Percentiles rank a stretch among this genome's conserved stretches.
phyloP scores from a whole-genome alignment of 2,888 invertebrate species.

The Drosophila rubida region DNA sequence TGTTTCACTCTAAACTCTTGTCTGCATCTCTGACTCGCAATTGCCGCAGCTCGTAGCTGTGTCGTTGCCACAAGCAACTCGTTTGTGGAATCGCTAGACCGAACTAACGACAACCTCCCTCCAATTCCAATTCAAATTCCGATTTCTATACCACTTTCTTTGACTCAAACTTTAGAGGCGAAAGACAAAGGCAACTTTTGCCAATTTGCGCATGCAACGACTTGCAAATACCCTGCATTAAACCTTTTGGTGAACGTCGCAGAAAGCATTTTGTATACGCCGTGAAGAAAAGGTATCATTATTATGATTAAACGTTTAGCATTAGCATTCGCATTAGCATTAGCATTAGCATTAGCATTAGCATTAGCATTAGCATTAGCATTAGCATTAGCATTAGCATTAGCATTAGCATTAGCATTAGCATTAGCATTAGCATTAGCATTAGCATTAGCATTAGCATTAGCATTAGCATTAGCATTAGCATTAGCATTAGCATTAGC shows the following conservation, averaged over 20 bases:
- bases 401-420: too few relatives aligned
- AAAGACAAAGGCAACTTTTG: not conserved
- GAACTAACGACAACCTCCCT: slow-evolving; percentile 26
- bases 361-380: too few relatives aligned
- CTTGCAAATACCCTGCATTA: slow-evolving; percentile 7
- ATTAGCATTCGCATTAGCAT: not conserved
- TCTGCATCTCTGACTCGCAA: not conserved
- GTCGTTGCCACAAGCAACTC: not conserved
- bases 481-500: too few relatives aligned
- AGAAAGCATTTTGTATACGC: not conserved
- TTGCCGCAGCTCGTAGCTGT: not conserved
- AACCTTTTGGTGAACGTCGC: not conserved
- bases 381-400: too few relatives aligned
- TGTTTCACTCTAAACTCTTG: not conserved
- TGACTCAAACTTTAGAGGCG: not conserved
- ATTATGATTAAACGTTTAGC: not conserved
- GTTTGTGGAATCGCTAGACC: slow-evolving; percentile 18
- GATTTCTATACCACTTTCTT: slow-evolving; percentile 17
- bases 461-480: too few relatives aligned
- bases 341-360: not conserved
- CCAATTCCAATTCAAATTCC: slow-evolving; percentile 17
- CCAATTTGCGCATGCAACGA: not conserved
- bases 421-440: too few relatives aligned
- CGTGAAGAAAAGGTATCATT: not conserved
- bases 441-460: not conserved